These are phyloP conservation scores for Chanos chanos DNA, from an alignment of 2,797 vertebrate genomes.

Conservation along the genomic window DNA sequence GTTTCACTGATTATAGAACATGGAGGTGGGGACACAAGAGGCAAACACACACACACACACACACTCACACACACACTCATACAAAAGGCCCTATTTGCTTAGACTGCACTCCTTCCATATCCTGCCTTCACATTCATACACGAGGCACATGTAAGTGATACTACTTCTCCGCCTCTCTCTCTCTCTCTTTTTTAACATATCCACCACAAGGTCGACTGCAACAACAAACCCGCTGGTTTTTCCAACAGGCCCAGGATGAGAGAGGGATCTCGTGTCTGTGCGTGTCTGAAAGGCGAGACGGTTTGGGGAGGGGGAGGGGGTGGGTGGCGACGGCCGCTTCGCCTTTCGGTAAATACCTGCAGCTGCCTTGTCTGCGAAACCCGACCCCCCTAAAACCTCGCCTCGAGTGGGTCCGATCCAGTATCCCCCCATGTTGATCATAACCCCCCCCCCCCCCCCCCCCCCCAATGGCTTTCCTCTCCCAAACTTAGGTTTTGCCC, in stretches of 20 bases:
- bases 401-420: slow-evolving; percentile 42
- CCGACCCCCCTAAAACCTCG: slow-evolving; percentile 58
- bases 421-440: slow-evolving; percentile 43
- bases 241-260: slow-evolving; percentile 48
- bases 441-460: not conserved
- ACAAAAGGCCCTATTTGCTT: slow-evolving; percentile 5
- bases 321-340: slow-evolving; percentile 51
- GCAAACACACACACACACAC: no score
- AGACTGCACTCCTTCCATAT: slow-evolving; percentile 56
- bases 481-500: no score
- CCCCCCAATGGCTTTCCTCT: not conserved
- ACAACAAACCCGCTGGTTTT: slow-evolving; percentile 61
- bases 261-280: slow-evolving; percentile 56
- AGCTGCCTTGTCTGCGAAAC: slow-evolving; percentile 71
- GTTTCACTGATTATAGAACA: not conserved
- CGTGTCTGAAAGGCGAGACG: slow-evolving; percentile 50
- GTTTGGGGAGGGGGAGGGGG: slow-evolving; percentile 35
- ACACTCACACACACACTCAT: not conserved
- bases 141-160: slow-evolving; percentile 65
- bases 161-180: slow-evolving; percentile 30
- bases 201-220: slow-evolving; percentile 68
- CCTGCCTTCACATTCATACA: slow-evolving; percentile 58
- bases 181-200: slow-evolving; percentile 55
- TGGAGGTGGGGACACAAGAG: no score
- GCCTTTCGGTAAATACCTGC: slow-evolving; percentile 71